Evolutionary conservation across 2,113 vertebrate species (phyloP).

Genomic region (Turnix velox): DNA sequence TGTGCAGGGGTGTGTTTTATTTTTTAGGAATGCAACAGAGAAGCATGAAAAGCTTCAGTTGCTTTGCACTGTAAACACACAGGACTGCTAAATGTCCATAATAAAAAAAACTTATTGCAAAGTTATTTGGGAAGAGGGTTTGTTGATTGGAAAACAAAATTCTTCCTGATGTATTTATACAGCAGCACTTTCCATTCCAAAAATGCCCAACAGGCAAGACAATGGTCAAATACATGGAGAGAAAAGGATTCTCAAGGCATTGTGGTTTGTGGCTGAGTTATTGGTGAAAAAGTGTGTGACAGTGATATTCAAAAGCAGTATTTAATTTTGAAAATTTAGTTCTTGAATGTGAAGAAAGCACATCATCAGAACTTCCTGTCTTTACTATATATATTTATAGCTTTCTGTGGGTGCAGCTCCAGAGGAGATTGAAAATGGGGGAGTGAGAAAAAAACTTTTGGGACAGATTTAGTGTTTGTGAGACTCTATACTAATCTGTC

Average conservation of each 20-base stretch:
- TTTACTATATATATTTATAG: conserved; percentile 9
- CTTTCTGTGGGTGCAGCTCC: background rate
- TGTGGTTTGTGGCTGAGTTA: background rate
- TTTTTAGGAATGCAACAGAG: background rate
- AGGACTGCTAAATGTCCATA: background rate
- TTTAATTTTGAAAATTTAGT: background rate
- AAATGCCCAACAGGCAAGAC: background rate
- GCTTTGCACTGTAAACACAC: background rate
- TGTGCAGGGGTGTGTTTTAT: background rate
- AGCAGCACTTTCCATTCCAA: background rate
- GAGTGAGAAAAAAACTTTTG: conserved; percentile 34
- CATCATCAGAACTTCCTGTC: background rate
- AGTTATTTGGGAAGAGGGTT: background rate
- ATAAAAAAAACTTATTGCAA: background rate
- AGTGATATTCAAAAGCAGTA: background rate
- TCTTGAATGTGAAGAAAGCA: background rate
- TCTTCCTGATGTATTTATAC: background rate
- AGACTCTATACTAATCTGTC: background rate
- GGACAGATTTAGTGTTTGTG: background rate
- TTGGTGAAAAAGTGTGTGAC: background rate
- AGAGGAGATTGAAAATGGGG: background rate
- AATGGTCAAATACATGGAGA: background rate
- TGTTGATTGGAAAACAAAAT: background rate
- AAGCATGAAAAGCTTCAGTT: background rate
- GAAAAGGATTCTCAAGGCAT: background rate